Conservation (phyloP, 2,113 vertebrate genomes). For the Anhinga anhinga region DNA sequence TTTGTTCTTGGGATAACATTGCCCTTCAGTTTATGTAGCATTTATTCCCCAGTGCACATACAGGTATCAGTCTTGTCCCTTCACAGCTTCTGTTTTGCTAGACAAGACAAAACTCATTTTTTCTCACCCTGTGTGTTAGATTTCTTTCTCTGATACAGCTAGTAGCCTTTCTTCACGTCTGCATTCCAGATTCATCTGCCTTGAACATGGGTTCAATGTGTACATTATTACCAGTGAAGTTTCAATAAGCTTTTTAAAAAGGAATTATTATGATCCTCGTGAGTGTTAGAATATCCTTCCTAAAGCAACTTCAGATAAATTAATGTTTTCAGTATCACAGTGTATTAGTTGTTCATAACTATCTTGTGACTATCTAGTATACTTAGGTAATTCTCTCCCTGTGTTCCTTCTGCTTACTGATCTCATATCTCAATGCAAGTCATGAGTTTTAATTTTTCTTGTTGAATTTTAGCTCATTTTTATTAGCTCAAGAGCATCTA, state of each 20-base stretch:
- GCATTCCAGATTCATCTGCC: not conserved
- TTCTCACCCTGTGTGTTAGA: not conserved
- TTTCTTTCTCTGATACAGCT: not conserved
- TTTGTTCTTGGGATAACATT: not conserved
- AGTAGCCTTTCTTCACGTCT: not conserved
- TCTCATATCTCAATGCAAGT: not conserved
- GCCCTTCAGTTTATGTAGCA: not conserved
- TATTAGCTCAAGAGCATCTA: not conserved
- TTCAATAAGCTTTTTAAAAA: not conserved
- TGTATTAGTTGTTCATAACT: not conserved
- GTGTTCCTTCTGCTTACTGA: not conserved
- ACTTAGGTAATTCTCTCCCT: not conserved
- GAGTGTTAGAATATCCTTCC: not conserved
- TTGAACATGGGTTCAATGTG: not conserved
- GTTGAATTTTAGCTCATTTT: not conserved
- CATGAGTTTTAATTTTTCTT: not conserved
- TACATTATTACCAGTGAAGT: not conserved
- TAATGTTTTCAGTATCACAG: not conserved
- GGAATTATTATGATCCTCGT: not conserved
- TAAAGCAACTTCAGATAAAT: not conserved
- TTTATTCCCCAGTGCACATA: not conserved
- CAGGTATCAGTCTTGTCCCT: not conserved
- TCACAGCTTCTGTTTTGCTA: not conserved
- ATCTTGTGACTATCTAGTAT: not conserved
- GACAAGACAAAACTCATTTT: not conserved